Conservation (phyloP, 2,888 invertebrate species). For the Cantharis rufa region DNA sequence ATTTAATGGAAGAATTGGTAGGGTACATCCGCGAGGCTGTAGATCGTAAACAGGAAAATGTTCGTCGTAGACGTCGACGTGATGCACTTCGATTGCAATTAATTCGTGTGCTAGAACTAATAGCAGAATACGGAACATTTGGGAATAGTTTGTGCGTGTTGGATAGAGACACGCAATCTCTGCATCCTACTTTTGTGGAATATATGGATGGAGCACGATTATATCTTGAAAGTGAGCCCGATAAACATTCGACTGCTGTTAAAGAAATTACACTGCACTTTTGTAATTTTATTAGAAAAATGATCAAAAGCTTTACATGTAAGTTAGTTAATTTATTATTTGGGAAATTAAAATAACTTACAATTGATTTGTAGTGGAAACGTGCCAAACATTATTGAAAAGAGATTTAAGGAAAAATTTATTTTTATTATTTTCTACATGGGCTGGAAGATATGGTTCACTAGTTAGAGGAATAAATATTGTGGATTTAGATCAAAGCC, state of each 20-base stretch:
- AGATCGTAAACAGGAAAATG: conserved; percentile 96
- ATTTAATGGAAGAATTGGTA: conserved; percentile 93
- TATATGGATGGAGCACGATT: conserved; percentile 93
- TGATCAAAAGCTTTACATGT: conserved; percentile 92
- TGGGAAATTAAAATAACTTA: neutral
- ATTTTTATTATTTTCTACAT: conserved; percentile 89
- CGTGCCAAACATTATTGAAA: conserved; percentile 81
- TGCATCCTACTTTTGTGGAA: conserved; percentile 88
- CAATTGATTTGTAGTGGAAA: conserved; percentile 71
- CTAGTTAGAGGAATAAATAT: conserved; percentile 57
- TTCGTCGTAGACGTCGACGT: conserved; percentile 84
- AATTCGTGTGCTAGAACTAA: conserved; percentile 87
- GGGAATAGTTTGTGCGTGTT: conserved; percentile 82
- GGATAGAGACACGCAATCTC: conserved; percentile 79
- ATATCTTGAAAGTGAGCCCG: conserved; percentile 90
- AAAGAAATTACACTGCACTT: conserved; percentile 92
- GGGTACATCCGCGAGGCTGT: conserved; percentile 93
- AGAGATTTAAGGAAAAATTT: conserved; percentile 84
- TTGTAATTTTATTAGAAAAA: conserved; percentile 90
- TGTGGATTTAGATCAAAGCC: conserved; percentile 36
- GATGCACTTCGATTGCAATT: conserved; percentile 92
- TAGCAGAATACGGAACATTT: conserved; percentile 90
- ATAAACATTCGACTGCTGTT: conserved; percentile 86
- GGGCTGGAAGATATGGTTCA: conserved; percentile 88
- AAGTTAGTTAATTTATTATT: conserved; percentile 53